Conservation (phyloP, 2,888 invertebrate genomes). For the Drosophila mimetica region DNA sequence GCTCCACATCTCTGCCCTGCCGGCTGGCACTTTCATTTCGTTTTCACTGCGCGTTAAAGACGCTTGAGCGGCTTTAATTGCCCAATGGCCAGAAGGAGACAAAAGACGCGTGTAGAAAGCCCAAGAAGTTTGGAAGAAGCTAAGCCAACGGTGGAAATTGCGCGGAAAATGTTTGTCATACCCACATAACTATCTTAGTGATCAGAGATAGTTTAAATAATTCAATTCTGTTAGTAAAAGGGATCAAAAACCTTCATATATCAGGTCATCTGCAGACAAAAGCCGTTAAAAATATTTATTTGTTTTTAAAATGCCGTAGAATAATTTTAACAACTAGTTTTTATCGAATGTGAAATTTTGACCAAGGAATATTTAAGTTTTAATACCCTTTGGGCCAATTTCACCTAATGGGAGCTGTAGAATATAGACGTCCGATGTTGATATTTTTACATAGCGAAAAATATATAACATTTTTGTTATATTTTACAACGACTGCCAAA, state of each 20-base stretch:
- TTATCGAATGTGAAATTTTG: no score
- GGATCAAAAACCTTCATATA: not conserved
- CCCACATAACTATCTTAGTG: constrained; percentile 5
- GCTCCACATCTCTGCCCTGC: constrained; percentile 38
- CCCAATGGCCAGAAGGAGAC: constrained; percentile 47
- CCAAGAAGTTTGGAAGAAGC: constrained; percentile 46
- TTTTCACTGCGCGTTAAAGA: constrained; percentile 77
- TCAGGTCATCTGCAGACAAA: no score
- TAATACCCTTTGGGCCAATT: no score
- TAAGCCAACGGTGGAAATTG: constrained; percentile 40
- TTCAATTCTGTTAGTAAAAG: constrained; percentile 3
- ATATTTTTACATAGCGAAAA: no score
- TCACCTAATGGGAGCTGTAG: no score
- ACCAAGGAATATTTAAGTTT: no score
- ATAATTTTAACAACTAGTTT: no score
- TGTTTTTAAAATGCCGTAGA: no score
- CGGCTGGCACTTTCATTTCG: constrained; percentile 72
- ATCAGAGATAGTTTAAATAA: constrained; percentile 2
- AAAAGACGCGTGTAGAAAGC: constrained; percentile 60
- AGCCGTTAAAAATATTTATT: no score
- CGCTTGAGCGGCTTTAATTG: constrained; percentile 75
- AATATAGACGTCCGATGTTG: no score
- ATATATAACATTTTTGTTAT: no score
- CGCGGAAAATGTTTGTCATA: constrained; percentile 34
- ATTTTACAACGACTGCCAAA: no score